Conservation (phyloP, 2,797 vertebrate genomes). For the Myiothlypis coronata region DNA sequence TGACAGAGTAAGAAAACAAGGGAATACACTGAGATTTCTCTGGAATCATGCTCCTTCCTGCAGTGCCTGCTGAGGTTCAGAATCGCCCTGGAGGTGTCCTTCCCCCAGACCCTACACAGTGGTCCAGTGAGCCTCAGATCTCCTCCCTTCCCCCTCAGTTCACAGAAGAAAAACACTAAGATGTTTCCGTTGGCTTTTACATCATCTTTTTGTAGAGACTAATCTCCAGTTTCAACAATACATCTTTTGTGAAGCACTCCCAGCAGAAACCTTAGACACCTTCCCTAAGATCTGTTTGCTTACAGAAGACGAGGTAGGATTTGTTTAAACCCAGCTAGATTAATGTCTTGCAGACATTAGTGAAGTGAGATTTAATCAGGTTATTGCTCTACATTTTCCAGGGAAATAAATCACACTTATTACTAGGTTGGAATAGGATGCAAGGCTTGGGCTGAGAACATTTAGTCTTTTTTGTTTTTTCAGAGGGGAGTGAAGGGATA, state of each 20-base stretch:
- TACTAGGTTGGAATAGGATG: constrained; percentile 36
- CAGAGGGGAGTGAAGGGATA: not conserved
- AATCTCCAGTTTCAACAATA: constrained; percentile 62
- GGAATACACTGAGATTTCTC: not conserved
- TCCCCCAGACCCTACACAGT: not conserved
- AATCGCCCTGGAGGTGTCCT: constrained; percentile 7
- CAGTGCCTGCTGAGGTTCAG: not conserved
- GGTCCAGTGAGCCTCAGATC: constrained; percentile 12
- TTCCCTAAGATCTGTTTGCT: constrained; percentile 66
- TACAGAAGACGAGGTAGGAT: constrained; percentile 65
- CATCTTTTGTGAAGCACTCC: constrained; percentile 64
- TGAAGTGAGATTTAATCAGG: constrained; percentile 63
- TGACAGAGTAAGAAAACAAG: not conserved
- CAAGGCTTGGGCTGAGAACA: constrained; percentile 5
- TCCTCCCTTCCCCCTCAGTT: constrained; percentile 32
- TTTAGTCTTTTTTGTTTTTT: not conserved
- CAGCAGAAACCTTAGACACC: constrained; percentile 68
- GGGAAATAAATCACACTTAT: constrained; percentile 61
- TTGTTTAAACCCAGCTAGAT: constrained; percentile 65
- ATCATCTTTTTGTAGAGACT: constrained; percentile 52
- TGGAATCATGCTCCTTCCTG: not conserved
- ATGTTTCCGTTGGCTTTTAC: constrained; percentile 62
- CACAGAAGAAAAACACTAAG: constrained; percentile 59
- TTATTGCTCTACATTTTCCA: constrained; percentile 63
- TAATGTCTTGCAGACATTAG: constrained; percentile 69